A percentile compares a stretch with the other conserved stretches of the same genome.
Conservation (phyloP, 2,113 vertebrate genomes). For the Macaca fascicularis region T2T-MFA8v1.1 NC_088386.1:23037501-23038000, state of each 20-base stretch:
- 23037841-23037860: not conserved
- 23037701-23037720: not conserved
- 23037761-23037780: not conserved
- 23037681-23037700: not conserved
- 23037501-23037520: not conserved
- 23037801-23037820: not conserved
- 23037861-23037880: not conserved
- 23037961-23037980: not conserved
- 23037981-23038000: constrained; percentile 9
- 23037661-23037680: not conserved
- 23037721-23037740: not conserved
- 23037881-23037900: not conserved
- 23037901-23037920: not conserved
- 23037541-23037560: not conserved
- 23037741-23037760: not conserved
- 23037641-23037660: not conserved
- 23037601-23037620: not conserved
- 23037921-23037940: constrained; percentile 8
- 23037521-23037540: not conserved
- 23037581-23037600: not conserved
- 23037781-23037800: not conserved
- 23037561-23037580: not conserved
- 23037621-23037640: not conserved
- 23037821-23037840: not conserved
- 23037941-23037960: not conserved